Percentiles rank a stretch among this genome's conserved stretches.
These are phyloP conservation scores for Metridium senile DNA, from an alignment of 92 coral and sea anemone species.

Conservation along the genomic window DNA sequence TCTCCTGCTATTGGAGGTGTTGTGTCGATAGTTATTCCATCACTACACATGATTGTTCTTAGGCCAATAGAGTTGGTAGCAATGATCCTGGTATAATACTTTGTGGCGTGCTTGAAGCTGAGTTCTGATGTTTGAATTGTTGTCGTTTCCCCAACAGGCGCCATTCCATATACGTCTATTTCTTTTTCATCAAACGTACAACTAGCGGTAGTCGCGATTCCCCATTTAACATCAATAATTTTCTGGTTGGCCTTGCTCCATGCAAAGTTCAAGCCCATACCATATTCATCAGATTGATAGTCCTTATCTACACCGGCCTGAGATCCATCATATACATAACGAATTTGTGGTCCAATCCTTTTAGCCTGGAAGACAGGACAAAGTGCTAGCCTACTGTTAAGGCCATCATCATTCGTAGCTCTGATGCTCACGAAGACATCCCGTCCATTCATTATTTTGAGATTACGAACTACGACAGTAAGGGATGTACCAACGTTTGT, in stretches of 20 bases:
- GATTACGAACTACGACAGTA: constrained; percentile 64
- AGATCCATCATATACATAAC: constrained; percentile 80
- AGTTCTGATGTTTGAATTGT: constrained; percentile 80
- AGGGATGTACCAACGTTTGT: constrained; percentile 66
- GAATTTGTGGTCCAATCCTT: constrained; percentile 70
- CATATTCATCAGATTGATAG: constrained; percentile 69
- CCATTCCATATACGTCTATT: constrained; percentile 68
- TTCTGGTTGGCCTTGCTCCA: constrained; percentile 48
- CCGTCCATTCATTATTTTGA: constrained; percentile 77
- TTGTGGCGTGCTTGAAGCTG: constrained; percentile 62
- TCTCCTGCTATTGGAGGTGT: constrained; percentile 80
- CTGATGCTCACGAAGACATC: constrained; percentile 69
- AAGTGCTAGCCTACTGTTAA: constrained; percentile 69
- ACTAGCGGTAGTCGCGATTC: constrained; percentile 62
- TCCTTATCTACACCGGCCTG: constrained; percentile 54
- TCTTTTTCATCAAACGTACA: constrained; percentile 79
- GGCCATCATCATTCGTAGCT: constrained; percentile 85
- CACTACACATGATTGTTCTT: constrained; percentile 84
- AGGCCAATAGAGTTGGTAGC: constrained; percentile 78
- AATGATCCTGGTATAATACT: constrained; percentile 79
- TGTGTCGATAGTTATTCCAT: constrained; percentile 84
- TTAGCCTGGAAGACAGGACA: constrained; percentile 76
- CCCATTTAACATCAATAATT: constrained; percentile 76
- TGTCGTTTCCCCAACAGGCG: constrained; percentile 75
- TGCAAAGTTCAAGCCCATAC: constrained; percentile 79